Evolutionary conservation across 2,797 vertebrate genomes (phyloP).

Genomic region (Pempheris klunzingeri): DNA sequence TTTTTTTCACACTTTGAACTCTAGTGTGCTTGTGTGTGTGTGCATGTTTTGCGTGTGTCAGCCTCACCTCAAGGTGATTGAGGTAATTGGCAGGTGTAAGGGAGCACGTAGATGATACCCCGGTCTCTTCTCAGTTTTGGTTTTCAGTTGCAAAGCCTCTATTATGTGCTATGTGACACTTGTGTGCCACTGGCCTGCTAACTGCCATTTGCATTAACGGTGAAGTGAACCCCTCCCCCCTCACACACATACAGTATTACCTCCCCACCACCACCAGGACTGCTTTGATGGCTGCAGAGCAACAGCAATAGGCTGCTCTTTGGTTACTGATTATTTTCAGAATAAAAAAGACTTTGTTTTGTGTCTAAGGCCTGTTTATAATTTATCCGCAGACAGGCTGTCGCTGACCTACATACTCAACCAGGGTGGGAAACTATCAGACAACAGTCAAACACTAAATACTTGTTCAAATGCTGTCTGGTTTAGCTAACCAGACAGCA

Average conservation of each 20-base stretch:
- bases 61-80: slow-evolving; percentile 35
- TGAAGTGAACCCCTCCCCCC: slow-evolving; percentile 42
- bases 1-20: slow-evolving; percentile 6
- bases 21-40: slow-evolving; percentile 15
- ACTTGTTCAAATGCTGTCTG: slow-evolving; percentile 17
- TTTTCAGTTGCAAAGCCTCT: slow-evolving; percentile 76
- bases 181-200: slow-evolving; percentile 52
- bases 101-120: slow-evolving; percentile 57
- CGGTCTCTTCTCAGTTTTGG: slow-evolving; percentile 64
- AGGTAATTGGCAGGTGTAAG: slow-evolving; percentile 65
- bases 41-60: slow-evolving; percentile 20
- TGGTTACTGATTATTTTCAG: slow-evolving; percentile 69
- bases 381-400: slow-evolving; percentile 54
- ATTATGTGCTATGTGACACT: slow-evolving; percentile 78
- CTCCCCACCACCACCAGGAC: slow-evolving; percentile 23
- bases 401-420: slow-evolving; percentile 64
- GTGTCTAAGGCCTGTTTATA: slow-evolving; percentile 37
- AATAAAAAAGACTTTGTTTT: slow-evolving; percentile 57
- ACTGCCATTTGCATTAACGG: slow-evolving; percentile 69
- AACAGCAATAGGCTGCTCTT: slow-evolving; percentile 49
- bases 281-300: slow-evolving; percentile 34
- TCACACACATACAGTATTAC: slow-evolving; percentile 21
- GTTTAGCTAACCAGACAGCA: slow-evolving; percentile 18
- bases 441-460: slow-evolving; percentile 28
- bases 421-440: slow-evolving; percentile 34